Percentiles rank a stretch among this genome's conserved stretches.
phyloP scores from a whole-genome alignment of 53 echinoderm and acorn worm species.

The Temnopleurus reevesii region DNA sequence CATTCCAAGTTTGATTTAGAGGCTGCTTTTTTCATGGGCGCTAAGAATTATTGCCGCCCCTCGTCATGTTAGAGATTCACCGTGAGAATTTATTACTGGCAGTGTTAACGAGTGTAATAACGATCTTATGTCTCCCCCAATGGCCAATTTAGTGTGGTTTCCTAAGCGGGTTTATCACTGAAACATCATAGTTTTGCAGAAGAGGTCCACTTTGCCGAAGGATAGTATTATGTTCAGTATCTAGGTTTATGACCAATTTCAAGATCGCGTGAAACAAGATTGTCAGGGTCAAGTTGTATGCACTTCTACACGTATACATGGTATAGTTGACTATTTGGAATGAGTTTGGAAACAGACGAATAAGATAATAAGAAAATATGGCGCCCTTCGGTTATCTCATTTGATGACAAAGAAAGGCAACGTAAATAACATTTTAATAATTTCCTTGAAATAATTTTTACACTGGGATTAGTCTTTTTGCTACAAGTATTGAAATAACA shows the following conservation, averaged over 20 bases:
- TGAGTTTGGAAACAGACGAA: too few species aligned
- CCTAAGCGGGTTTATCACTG: not conserved
- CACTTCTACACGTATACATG: too few species aligned
- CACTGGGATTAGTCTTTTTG: too few species aligned
- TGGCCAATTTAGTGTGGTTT: slow-evolving; percentile 19
- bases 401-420: too few species aligned
- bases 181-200: too few species aligned
- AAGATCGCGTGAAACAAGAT: not conserved
- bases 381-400: too few species aligned
- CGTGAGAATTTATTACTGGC: slow-evolving; percentile 35
- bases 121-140: slow-evolving; percentile 14
- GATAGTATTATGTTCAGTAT: not conserved
- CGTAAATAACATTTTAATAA: too few species aligned
- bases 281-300: not conserved
- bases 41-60: not conserved
- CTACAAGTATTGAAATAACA: too few species aligned
- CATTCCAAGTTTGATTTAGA: slow-evolving; percentile 10
- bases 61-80: not conserved
- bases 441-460: too few species aligned
- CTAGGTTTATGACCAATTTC: slow-evolving; percentile 7
- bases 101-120: slow-evolving; percentile 40
- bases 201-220: not conserved
- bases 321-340: too few species aligned
- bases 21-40: not conserved
- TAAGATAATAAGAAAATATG: too few species aligned